phyloP scores from a whole-genome alignment of 2,888 invertebrate genomes.

The Neria commutata region DNA sequence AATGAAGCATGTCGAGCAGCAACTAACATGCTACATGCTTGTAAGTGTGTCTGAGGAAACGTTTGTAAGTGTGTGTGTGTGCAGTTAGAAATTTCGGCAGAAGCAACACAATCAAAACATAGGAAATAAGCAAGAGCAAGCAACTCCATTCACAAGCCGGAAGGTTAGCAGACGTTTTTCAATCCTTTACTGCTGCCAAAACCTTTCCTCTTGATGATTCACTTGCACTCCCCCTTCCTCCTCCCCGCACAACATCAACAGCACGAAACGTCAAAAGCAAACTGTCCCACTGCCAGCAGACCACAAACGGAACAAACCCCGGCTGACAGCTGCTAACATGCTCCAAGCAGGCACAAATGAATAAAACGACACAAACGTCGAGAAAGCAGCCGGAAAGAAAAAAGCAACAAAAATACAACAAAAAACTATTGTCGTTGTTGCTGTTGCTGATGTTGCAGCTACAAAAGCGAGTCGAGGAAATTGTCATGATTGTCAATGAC shows the following conservation, averaged over 20 bases:
- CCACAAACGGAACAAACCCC: neutral
- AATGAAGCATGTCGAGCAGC: too few relatives aligned
- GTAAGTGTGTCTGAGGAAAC: neutral
- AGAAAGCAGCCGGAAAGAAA: neutral
- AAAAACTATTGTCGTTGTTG: neutral
- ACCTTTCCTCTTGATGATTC: too few relatives aligned
- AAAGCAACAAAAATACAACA: neutral
- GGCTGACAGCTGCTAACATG: neutral
- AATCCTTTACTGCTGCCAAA: too few relatives aligned
- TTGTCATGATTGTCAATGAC: constrained; percentile 35
- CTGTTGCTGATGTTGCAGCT: neutral
- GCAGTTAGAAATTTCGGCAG: constrained; percentile 5
- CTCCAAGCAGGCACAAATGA: neutral
- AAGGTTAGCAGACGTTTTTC: too few relatives aligned
- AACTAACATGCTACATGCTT: neutral
- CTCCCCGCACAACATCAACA: neutral
- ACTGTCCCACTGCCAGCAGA: neutral
- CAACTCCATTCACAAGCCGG: too few relatives aligned
- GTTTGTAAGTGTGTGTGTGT: neutral
- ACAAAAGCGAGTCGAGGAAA: constrained; percentile 19
- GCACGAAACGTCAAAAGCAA: neutral
- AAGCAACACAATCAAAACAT: too few relatives aligned
- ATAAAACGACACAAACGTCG: neutral
- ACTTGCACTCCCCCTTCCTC: too few relatives aligned
- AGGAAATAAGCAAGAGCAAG: too few relatives aligned